These are phyloP conservation scores for Tetrapedia diversipes DNA, from an alignment of 2,888 invertebrate genomes.

Conservation along the genomic window DNA sequence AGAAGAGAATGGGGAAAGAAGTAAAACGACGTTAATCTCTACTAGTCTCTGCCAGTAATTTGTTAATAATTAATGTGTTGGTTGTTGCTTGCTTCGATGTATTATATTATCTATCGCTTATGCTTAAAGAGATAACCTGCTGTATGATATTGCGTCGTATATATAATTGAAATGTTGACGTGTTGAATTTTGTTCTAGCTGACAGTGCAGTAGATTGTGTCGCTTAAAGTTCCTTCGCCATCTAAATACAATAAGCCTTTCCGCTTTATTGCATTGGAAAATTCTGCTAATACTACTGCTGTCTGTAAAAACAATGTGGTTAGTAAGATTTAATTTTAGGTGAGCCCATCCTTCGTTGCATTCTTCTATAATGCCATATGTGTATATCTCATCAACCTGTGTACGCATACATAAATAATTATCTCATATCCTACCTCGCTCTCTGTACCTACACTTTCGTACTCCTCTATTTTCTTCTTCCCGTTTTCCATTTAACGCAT, in stretches of 20 bases:
- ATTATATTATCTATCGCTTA: constrained; percentile 57
- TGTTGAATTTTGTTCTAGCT: constrained; percentile 80
- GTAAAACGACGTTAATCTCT: constrained; percentile 42
- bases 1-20: constrained; percentile 24
- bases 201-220: constrained; percentile 80
- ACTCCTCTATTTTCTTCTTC: not conserved
- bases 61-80: constrained; percentile 68
- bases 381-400: constrained; percentile 16
- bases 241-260: constrained; percentile 78
- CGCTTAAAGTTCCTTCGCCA: constrained; percentile 79
- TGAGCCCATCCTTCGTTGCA: constrained; percentile 67
- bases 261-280: constrained; percentile 79
- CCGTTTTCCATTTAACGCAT: constrained; percentile 1
- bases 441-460: not conserved
- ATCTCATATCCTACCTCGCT: constrained; percentile 2
- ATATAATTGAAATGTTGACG: constrained; percentile 58
- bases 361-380: constrained; percentile 35
- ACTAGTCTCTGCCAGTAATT: constrained; percentile 41
- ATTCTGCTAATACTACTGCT: constrained; percentile 80
- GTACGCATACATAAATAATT: constrained; percentile 4
- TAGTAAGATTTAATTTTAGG: constrained; percentile 75
- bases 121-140: constrained; percentile 66
- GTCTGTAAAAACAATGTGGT: constrained; percentile 76
- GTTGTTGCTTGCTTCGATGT: constrained; percentile 74
- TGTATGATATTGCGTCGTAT: constrained; percentile 68